Evolutionary conservation across 2,113 vertebrate genomes (phyloP).

Genomic region (Falco punctatus): DNA sequence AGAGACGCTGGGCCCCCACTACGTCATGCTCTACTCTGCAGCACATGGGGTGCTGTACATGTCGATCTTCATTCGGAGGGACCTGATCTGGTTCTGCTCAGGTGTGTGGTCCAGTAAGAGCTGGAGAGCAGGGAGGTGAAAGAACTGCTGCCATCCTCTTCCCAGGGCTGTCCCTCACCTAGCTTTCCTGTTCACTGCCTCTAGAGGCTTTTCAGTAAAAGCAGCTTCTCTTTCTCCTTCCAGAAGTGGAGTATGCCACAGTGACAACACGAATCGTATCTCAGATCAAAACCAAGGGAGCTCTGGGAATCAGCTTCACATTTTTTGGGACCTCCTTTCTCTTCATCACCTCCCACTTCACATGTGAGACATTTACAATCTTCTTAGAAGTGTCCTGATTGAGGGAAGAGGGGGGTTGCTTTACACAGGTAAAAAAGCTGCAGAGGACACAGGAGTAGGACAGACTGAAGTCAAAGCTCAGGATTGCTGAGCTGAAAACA

Average conservation of each 20-base stretch:
- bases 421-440: neutral
- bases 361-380: constrained; percentile 81
- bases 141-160: neutral
- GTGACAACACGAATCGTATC: constrained; percentile 97
- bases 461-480: neutral
- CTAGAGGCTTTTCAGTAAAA: neutral
- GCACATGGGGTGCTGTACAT: constrained; percentile 92
- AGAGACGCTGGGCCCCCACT: constrained; percentile 92
- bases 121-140: neutral
- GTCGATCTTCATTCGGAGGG: constrained; percentile 88
- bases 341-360: constrained; percentile 98
- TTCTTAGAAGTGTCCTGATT: neutral
- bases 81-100: constrained; percentile 99
- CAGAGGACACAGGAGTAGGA: neutral
- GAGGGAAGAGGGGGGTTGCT: neutral
- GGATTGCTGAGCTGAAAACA: neutral
- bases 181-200: neutral
- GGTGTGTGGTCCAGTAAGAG: constrained; percentile 70
- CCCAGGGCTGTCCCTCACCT: neutral
- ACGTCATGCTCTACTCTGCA: constrained; percentile 88
- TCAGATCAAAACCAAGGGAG: constrained; percentile 98
- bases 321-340: constrained; percentile 98
- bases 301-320: constrained; percentile 88
- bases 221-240: neutral
- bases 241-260: constrained; percentile 92